A percentile compares a stretch with the other conserved stretches of the same genome.
These are phyloP conservation scores for Laothoe populi DNA, from an alignment of 2,888 invertebrate species.

Conservation along the genomic window DNA sequence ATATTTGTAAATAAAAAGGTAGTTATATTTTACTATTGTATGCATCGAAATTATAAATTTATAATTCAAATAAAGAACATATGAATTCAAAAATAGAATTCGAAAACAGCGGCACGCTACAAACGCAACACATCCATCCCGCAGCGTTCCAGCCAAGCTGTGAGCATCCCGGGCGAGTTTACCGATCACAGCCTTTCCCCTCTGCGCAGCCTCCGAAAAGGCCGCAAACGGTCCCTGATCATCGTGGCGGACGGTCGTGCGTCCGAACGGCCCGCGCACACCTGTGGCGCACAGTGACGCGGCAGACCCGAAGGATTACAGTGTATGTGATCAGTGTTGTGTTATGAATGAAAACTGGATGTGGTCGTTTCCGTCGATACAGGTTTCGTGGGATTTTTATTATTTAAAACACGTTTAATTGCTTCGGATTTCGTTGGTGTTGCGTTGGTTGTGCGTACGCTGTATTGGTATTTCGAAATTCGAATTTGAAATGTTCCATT, in stretches of 20 bases:
- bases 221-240: slow-evolving; percentile 59
- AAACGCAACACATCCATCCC: not conserved
- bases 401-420: slow-evolving; percentile 8
- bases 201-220: slow-evolving; percentile 46
- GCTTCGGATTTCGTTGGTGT: not conserved
- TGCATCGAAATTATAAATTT: not conserved
- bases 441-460: not conserved
- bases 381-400: slow-evolving; percentile 56
- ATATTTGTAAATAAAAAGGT: no score
- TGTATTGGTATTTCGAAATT: no score
- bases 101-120: not conserved
- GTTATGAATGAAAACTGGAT: slow-evolving; percentile 68
- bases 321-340: slow-evolving; percentile 51
- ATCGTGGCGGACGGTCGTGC: slow-evolving; percentile 52
- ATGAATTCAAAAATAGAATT: not conserved
- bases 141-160: slow-evolving; percentile 1
- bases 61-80: not conserved
- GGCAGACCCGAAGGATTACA: slow-evolving; percentile 62
- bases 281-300: slow-evolving; percentile 63
- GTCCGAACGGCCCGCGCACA: slow-evolving; percentile 44
- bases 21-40: no score
- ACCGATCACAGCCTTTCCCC: slow-evolving; percentile 62
- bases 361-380: slow-evolving; percentile 61
- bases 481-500: no score
- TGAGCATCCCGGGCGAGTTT: slow-evolving; percentile 64